Conservation (phyloP, 2,797 vertebrate species). For the Rachycentron canadum region DNA sequence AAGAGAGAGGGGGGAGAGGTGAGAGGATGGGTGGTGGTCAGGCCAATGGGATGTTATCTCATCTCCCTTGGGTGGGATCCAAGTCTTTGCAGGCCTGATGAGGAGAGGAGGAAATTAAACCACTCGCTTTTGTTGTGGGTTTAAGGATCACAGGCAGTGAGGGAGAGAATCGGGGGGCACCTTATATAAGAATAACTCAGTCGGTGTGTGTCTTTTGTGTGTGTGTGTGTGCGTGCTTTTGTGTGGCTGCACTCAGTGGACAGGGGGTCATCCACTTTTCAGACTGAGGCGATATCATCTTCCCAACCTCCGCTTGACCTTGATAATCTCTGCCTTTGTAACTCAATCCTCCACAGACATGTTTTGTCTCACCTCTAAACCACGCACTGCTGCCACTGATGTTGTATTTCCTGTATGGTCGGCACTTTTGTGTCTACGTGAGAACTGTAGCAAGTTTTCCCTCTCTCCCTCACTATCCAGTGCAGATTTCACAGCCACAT, state of each 20-base stretch:
- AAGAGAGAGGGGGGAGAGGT: constrained; percentile 26
- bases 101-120: constrained; percentile 80
- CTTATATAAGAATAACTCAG: constrained; percentile 57
- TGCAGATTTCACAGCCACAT: constrained; percentile 13
- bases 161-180: constrained; percentile 29
- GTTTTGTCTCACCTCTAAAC: constrained; percentile 61
- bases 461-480: constrained; percentile 8
- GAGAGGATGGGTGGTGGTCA: constrained; percentile 69
- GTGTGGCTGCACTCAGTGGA: constrained; percentile 39
- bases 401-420: constrained; percentile 68
- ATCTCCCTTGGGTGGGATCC: constrained; percentile 78
- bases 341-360: constrained; percentile 70
- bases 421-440: constrained; percentile 33
- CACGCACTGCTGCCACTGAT: constrained; percentile 44
- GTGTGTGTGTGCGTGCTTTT: constrained; percentile 25
- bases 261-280: constrained; percentile 64
- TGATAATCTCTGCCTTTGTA: constrained; percentile 73
- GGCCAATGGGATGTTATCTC: constrained; percentile 78
- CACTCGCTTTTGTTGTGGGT: constrained; percentile 74
- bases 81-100: constrained; percentile 67
- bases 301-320: constrained; percentile 74
- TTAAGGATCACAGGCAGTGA: constrained; percentile 65
- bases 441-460: constrained; percentile 21
- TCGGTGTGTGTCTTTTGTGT: constrained; percentile 27
- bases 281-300: constrained; percentile 68